Conservation (phyloP, 2,113 vertebrate species). For the Anas platyrhynchos region DNA sequence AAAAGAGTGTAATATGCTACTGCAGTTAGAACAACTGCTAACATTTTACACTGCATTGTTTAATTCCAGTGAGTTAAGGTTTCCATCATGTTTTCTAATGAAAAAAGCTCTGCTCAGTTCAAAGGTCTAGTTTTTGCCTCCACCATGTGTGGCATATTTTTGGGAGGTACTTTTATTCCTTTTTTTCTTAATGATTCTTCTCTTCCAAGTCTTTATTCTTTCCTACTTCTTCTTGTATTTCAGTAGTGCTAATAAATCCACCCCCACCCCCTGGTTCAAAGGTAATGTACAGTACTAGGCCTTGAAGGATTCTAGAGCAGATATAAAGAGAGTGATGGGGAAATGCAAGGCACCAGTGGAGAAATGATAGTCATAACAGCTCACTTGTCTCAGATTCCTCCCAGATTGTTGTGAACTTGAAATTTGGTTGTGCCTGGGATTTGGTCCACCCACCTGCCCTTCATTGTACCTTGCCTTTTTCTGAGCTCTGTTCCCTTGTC, state of each 20-base stretch:
- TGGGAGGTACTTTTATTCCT: background rate
- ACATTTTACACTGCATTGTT: background rate
- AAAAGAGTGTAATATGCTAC: background rate
- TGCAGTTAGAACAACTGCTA: background rate
- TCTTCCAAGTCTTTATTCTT: background rate
- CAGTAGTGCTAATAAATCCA: background rate
- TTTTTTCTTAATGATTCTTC: background rate
- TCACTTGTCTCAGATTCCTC: background rate
- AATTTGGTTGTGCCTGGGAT: background rate
- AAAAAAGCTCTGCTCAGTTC: background rate
- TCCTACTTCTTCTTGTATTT: background rate
- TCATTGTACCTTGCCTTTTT: background rate
- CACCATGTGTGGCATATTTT: background rate
- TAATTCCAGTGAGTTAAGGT: background rate
- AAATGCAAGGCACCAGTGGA: background rate
- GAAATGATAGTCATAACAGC: background rate
- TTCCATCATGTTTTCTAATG: background rate
- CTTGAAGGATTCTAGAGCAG: background rate
- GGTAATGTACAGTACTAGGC: background rate
- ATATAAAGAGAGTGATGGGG: background rate
- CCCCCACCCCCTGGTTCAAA: accelerated
- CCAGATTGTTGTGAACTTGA: background rate
- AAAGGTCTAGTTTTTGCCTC: background rate
- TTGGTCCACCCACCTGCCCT: background rate
- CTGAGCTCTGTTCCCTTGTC: background rate